These are phyloP conservation scores for Tragelaphus strepsiceros DNA, from an alignment of 2,113 vertebrate genomes.

Conservation along the genomic window DNA sequence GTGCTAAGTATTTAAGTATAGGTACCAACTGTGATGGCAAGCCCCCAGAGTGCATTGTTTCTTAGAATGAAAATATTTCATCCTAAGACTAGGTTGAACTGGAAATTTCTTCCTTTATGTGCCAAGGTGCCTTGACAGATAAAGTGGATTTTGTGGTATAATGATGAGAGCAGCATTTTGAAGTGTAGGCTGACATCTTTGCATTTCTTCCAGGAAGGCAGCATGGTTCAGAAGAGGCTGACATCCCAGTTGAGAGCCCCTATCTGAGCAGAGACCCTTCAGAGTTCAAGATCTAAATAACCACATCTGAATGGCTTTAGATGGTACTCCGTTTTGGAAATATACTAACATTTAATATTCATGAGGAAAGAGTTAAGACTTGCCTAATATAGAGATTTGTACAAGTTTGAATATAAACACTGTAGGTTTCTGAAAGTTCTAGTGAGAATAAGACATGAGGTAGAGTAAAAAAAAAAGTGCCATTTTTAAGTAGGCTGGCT, in stretches of 20 bases:
- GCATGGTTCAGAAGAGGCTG: neutral
- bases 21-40: neutral
- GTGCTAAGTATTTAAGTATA: neutral
- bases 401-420: conserved; percentile 48
- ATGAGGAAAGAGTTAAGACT: conserved; percentile 25
- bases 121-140: neutral
- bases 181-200: neutral
- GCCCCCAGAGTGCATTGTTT: neutral
- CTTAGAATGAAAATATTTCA: neutral
- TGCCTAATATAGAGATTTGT: neutral
- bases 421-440: conserved; percentile 58
- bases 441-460: conserved; percentile 51
- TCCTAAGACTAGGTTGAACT: neutral
- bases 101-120: conserved; percentile 22
- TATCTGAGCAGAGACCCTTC: neutral
- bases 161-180: neutral
- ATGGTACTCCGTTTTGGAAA: conserved; percentile 8
- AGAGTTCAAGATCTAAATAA: conserved; percentile 7
- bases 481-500: conserved; percentile 70
- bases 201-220: neutral
- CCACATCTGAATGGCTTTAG: neutral
- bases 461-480: conserved; percentile 57
- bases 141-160: neutral
- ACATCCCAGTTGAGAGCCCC: neutral
- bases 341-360: conserved; percentile 4